Conservation (phyloP, 2,797 vertebrate genomes). For the Myotis planiceps region DNA sequence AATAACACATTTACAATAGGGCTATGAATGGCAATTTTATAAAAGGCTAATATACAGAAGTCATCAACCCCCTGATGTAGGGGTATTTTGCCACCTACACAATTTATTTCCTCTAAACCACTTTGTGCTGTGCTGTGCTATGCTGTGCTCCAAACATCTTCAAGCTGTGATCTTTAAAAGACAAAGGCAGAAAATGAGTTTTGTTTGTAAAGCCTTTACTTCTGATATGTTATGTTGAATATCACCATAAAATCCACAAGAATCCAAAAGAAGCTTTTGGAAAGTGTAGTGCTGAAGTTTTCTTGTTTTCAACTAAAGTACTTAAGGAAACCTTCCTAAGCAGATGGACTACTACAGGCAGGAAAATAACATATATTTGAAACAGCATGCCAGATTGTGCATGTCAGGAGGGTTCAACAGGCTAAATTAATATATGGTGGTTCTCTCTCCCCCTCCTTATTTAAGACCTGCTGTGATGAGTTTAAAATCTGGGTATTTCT, state of each 20-base stretch:
- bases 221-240: slow-evolving; percentile 27
- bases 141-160: slow-evolving; percentile 35
- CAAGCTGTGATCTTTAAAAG: slow-evolving; percentile 72
- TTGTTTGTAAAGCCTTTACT: slow-evolving; percentile 48
- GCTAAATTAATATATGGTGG: not conserved
- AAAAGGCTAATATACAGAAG: slow-evolving; percentile 43
- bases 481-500: slow-evolving; percentile 39
- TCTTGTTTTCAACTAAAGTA: slow-evolving; percentile 7
- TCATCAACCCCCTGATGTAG: slow-evolving; percentile 23
- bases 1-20: slow-evolving; percentile 66
- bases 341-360: slow-evolving; percentile 6
- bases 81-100: slow-evolving; percentile 70
- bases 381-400: not conserved
- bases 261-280: slow-evolving; percentile 33
- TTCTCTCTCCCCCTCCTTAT: not conserved
- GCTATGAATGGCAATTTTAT: slow-evolving; percentile 65
- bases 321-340: slow-evolving; percentile 21
- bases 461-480: not conserved
- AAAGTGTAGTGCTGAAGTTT: not conserved
- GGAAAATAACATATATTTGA: slow-evolving; percentile 29
- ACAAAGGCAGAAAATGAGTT: slow-evolving; percentile 68
- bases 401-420: not conserved
- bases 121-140: slow-evolving; percentile 54
- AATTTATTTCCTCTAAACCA: slow-evolving; percentile 72
- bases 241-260: not conserved